A percentile compares a stretch with the other conserved stretches of the same genome.
These are phyloP conservation scores for Acanthosepion esculentum DNA, from an alignment of 2,888 invertebrate genomes.

Conservation along the genomic window DNA sequence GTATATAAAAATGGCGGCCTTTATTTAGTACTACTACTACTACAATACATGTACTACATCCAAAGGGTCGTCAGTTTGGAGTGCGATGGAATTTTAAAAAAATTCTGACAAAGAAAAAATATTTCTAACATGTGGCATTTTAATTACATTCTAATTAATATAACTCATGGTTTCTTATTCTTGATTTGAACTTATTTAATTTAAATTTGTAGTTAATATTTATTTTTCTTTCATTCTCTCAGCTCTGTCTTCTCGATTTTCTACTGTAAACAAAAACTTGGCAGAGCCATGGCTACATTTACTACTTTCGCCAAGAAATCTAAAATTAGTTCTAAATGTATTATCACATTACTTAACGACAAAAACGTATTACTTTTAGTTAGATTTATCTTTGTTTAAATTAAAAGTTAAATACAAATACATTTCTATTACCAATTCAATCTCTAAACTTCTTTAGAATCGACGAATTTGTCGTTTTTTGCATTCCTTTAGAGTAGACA, in stretches of 20 bases:
- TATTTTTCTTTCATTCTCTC: not conserved
- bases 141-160: too few relatives aligned
- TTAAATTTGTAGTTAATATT: not conserved
- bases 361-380: not conserved
- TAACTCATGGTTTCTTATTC: too few relatives aligned
- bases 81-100: not conserved
- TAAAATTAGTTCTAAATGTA: not conserved
- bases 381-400: not conserved
- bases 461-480: too few relatives aligned
- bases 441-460: not conserved
- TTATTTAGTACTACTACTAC: not conserved
- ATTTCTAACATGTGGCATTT: too few relatives aligned
- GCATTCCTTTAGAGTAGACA: too few relatives aligned
- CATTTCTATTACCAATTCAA: not conserved
- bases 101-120: not conserved
- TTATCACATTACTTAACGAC: not conserved
- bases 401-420: not conserved
- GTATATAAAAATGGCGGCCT: not conserved
- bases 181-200: not conserved
- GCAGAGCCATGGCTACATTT: not conserved
- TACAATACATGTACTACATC: not conserved
- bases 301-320: not conserved
- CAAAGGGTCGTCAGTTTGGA: not conserved
- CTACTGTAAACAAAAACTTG: conserved; percentile 2
- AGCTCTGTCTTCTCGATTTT: not conserved